Evolutionary conservation across 2,888 invertebrate species (phyloP).

Genomic region (Lasioglossum oenotherae): DNA sequence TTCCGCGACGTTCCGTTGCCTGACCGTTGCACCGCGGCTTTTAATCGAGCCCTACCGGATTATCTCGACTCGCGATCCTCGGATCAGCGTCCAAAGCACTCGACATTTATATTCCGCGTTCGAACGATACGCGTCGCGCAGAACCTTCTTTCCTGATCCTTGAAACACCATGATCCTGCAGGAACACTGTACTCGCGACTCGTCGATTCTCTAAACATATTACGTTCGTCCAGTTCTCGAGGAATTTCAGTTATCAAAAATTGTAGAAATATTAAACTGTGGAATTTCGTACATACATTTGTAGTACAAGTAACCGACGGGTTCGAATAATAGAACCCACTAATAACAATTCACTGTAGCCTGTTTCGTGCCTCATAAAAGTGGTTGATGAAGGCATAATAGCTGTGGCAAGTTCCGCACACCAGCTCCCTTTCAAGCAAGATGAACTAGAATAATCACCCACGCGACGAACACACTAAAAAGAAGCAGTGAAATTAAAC

Average conservation of each 20-base stretch:
- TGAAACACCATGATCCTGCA: not conserved
- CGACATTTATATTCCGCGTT: constrained; percentile 38
- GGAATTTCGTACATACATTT: no score
- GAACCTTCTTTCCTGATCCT: not conserved
- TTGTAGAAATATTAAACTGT: no score
- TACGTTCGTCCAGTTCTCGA: no score
- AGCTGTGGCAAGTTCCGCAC: no score
- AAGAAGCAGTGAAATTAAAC: not conserved
- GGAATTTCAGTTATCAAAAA: no score
- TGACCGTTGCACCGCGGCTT: constrained; percentile 58
- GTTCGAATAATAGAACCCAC: no score
- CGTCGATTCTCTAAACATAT: not conserved
- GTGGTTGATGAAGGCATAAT: no score
- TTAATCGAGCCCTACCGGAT: constrained; percentile 67
- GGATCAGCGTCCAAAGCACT: constrained; percentile 32
- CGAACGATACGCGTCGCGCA: not conserved
- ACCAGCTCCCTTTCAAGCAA: no score
- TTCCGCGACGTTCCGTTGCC: constrained; percentile 60
- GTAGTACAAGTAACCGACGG: no score
- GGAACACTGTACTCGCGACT: not conserved
- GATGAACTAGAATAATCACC: no score
- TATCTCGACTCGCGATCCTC: constrained; percentile 61
- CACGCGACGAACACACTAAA: not conserved
- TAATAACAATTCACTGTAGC: no score
- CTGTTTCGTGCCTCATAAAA: no score